Conservation (phyloP, 2,797 vertebrate species). For the Allobates femoralis region DNA sequence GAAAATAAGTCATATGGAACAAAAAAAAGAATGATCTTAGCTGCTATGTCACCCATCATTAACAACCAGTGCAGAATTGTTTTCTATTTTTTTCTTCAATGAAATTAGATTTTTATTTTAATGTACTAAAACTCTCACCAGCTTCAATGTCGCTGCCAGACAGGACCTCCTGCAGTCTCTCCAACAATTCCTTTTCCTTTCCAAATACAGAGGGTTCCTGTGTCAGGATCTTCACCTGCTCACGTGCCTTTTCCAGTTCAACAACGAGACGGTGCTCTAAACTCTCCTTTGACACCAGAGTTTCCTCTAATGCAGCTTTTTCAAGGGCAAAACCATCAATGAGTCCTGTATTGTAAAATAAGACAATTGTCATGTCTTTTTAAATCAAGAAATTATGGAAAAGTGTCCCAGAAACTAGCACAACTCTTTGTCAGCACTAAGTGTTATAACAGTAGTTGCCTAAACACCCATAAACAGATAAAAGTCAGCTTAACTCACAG, state of each 20-base stretch:
- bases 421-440: neutral
- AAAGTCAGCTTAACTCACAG: too few relatives aligned
- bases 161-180: slow-evolving; percentile 77
- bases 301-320: slow-evolving; percentile 84
- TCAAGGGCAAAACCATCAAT: slow-evolving; percentile 88
- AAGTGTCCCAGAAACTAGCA: neutral
- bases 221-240: slow-evolving; percentile 79
- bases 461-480: too few relatives aligned
- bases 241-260: slow-evolving; percentile 83
- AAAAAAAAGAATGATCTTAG: too few relatives aligned
- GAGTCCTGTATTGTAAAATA: slow-evolving; percentile 78
- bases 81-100: neutral
- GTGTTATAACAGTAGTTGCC: too few relatives aligned
- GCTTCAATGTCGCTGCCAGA: slow-evolving; percentile 78
- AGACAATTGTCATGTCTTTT: neutral
- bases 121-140: slow-evolving; percentile 74
- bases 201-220: slow-evolving; percentile 76
- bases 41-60: too few relatives aligned
- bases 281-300: slow-evolving; percentile 83
- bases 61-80: too few relatives aligned
- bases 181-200: slow-evolving; percentile 67
- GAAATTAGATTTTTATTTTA: too few relatives aligned
- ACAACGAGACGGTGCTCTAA: slow-evolving; percentile 82
- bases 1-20: too few relatives aligned
- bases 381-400: neutral